Conservation (phyloP, 2,113 vertebrate species). For the Tragelaphus imberbis region DNA sequence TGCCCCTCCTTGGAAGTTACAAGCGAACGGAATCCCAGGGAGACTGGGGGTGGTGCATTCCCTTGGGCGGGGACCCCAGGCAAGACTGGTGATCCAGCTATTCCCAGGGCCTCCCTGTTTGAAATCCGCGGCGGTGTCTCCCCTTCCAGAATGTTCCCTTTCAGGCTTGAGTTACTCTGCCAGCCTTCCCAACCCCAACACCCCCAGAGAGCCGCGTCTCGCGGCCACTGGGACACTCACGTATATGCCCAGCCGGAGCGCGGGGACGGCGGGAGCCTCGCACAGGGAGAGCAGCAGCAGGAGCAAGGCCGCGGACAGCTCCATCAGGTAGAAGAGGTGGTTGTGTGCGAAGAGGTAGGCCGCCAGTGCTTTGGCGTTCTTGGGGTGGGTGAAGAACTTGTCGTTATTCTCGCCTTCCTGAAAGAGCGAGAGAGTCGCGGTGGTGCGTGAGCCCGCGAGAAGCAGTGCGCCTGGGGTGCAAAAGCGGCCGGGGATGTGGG, state of each 20-base stretch:
- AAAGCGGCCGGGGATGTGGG: rapidly evolving
- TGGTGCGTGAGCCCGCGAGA: rapidly evolving
- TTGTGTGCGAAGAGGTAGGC: constrained; percentile 98
- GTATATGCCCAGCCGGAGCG: constrained; percentile 93
- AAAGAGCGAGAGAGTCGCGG: not conserved
- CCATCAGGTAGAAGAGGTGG: constrained; percentile 98
- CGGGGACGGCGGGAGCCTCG: constrained; percentile 94
- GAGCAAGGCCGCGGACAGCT: constrained; percentile 90
- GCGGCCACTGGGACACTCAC: constrained; percentile 77
- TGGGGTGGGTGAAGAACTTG: constrained; percentile 98
- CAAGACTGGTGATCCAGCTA: not conserved
- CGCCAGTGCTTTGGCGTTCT: constrained; percentile 89
- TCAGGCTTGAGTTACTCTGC: not conserved
- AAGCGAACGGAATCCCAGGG: not conserved
- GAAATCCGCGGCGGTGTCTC: rapidly evolving
- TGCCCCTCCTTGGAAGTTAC: not conserved
- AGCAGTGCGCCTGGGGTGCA: not conserved
- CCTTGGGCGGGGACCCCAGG: not conserved
- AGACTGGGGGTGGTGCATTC: not conserved
- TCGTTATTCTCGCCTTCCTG: constrained; percentile 99
- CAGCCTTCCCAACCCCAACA: not conserved
- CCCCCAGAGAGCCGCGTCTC: not conserved
- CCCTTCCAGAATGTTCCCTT: not conserved
- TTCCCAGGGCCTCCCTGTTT: not conserved
- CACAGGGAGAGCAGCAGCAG: constrained; percentile 95